Evolutionary conservation across 2,888 invertebrate genomes (phyloP), one percentile per base, ranked within the genome.

Genomic region (Bugula neritina): DNA sequence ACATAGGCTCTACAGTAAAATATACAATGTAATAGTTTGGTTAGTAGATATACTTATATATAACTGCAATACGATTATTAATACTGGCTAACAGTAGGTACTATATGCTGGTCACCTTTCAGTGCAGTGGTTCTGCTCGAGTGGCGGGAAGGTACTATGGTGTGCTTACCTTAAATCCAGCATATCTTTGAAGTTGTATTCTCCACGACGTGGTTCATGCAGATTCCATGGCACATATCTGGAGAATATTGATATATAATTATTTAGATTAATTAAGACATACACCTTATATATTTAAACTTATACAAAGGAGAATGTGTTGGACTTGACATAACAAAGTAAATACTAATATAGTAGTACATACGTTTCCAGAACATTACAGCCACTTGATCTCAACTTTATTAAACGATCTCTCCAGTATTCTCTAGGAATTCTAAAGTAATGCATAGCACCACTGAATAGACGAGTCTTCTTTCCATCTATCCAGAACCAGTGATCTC

Each of bases 171-270:
- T 79, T 5, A 83, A 63, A 75, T 83, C 77, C 23, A 82, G 75
- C 34, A 79, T 80, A 43, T 79, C 82, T 21, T 76, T 74, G 73
- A 82, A 83, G 69, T 80, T 75, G 72, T 78, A 83, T 34, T 77
- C 54, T 5, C 80, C 81, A 3, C 77, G 79, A 2, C 75, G 72
- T 27, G 79, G 79, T 73, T 83, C 83, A 74, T 83, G 83, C 0
- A 78, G 73, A 72, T 83, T 83, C 83, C 83, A 83, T 0, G 83
- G 77, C 10, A 82, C 81, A 75, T 83, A 83, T 2, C 83, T 83
- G 74, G 54, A 69, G 69, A 27, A 27, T 17, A 63, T n/a, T n/a
- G n/a, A n/a, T n/a, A n/a, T n/a, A n/a, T n/a, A n/a, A n/a, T n/a
- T n/a, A n/a, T n/a, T n/a, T n/a, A n/a, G n/a, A n/a, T n/a, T n/a